These are phyloP conservation scores for Ceratosolen fusciceps DNA, from an alignment of 1,140 invertebrate species.

Conservation along the genomic window DNA sequence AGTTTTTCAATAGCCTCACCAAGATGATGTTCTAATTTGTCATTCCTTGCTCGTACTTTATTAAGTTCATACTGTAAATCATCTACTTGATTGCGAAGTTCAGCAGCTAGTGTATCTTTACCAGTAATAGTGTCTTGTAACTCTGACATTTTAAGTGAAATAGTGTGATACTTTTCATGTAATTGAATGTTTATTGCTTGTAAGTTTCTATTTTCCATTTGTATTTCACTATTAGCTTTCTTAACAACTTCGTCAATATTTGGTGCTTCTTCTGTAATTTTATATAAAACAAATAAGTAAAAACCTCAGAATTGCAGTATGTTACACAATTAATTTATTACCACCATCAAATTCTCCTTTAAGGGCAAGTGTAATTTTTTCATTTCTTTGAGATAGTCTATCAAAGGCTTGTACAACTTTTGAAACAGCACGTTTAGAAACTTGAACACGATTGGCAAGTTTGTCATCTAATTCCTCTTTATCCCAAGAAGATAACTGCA, in stretches of 20 bases:
- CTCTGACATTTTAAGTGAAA: constrained; percentile 91
- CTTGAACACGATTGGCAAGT: constrained; percentile 92
- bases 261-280: constrained; percentile 75
- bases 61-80: constrained; percentile 95
- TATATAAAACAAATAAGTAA: constrained; percentile 31
- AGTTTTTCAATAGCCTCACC: constrained; percentile 92
- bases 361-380: constrained; percentile 89
- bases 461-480: constrained; percentile 97
- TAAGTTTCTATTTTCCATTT: constrained; percentile 91
- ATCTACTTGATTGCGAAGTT: constrained; percentile 95
- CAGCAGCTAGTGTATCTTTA: constrained; percentile 94
- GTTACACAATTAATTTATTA: constrained; percentile 54
- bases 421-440: constrained; percentile 92
- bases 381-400: constrained; percentile 91
- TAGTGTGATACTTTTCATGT: constrained; percentile 94
- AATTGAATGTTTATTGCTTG: constrained; percentile 93
- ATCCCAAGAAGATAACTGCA: constrained; percentile 98
- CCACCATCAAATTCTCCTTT: constrained; percentile 85
- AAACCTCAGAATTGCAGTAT: background rate
- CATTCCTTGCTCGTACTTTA: constrained; percentile 89
- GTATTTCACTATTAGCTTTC: constrained; percentile 87
- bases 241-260: constrained; percentile 86
- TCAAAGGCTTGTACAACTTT: constrained; percentile 98
- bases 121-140: constrained; percentile 92
- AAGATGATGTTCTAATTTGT: constrained; percentile 91